Conservation (phyloP, 2,113 vertebrate genomes). For the Neolamprologus hecqui region DNA sequence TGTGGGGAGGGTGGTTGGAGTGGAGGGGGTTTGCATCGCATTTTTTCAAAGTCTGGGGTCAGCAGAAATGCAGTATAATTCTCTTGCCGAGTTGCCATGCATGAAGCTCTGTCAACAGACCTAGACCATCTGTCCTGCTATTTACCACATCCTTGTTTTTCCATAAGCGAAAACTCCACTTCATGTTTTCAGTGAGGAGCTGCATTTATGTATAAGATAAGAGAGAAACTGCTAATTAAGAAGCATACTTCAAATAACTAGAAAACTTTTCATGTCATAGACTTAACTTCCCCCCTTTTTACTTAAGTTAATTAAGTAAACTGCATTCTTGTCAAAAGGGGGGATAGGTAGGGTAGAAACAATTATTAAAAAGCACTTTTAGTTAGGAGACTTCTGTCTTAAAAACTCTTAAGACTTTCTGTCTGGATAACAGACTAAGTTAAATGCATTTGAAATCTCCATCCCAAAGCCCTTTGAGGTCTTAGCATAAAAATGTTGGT, state of each 20-base stretch:
- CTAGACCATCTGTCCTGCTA: slow-evolving; percentile 64
- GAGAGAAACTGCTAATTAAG: slow-evolving; percentile 36
- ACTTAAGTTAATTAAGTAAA: slow-evolving; percentile 3
- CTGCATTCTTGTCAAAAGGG: background rate
- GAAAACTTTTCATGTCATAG: background rate
- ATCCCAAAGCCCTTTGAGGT: background rate
- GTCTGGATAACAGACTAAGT: background rate
- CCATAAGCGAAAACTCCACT: slow-evolving; percentile 15
- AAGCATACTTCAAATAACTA: slow-evolving; percentile 27
- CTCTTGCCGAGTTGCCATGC: slow-evolving; percentile 28
- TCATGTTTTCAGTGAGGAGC: slow-evolving; percentile 25
- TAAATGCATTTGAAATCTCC: background rate
- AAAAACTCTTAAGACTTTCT: background rate
- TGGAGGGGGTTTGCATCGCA: slow-evolving; percentile 26
- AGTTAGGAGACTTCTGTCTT: background rate
- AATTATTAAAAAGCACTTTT: background rate
- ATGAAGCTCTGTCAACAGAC: slow-evolving; percentile 55
- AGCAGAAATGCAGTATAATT: slow-evolving; percentile 52
- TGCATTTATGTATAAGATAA: slow-evolving; percentile 55
- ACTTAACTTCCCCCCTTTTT: slow-evolving; percentile 13
- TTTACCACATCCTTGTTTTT: slow-evolving; percentile 48
- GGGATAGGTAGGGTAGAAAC: fast-evolving
- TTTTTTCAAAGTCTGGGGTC: slow-evolving; percentile 52
- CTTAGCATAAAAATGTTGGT: background rate
- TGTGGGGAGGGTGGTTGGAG: background rate